A percentile compares a stretch with the other conserved stretches of the same genome.
phyloP scores from a whole-genome alignment of 2,888 invertebrate genomes.

The Horisme vitalbata region DNA sequence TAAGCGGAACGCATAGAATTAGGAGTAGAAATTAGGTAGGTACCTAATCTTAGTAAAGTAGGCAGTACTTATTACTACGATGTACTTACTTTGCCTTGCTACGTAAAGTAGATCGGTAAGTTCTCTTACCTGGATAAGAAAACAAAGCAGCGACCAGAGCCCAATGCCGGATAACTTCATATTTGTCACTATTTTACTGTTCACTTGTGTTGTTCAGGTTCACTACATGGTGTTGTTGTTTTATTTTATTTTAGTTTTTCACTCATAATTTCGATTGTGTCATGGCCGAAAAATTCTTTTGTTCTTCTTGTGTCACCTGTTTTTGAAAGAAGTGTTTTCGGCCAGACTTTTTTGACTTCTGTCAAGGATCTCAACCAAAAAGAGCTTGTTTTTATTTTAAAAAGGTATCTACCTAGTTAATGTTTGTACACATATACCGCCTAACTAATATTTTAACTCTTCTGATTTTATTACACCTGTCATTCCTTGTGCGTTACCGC shows the following conservation, averaged over 20 bases:
- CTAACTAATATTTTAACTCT: too few species aligned
- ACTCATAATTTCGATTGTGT: conserved; percentile 54
- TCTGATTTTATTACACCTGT: too few species aligned
- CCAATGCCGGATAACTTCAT: conserved; percentile 56
- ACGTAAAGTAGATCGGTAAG: neutral
- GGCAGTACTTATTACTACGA: too few species aligned
- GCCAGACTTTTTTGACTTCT: conserved; percentile 36
- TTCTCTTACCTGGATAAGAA: conserved; percentile 59
- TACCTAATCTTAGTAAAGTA: too few species aligned
- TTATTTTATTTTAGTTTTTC: conserved; percentile 36
- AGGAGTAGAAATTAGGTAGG: too few species aligned
- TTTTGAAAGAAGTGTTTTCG: conserved; percentile 37
- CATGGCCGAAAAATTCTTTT: conserved; percentile 62
- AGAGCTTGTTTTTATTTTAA: neutral
- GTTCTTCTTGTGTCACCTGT: conserved; percentile 49
- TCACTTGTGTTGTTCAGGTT: conserved; percentile 17
- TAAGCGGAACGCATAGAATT: too few species aligned
- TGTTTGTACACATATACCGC: too few species aligned
- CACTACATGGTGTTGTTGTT: conserved; percentile 52
- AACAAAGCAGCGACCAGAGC: conserved; percentile 59
- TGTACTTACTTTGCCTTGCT: too few species aligned
- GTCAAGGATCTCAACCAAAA: conserved; percentile 17
- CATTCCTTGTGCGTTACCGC: too few species aligned
- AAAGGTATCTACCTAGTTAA: too few species aligned
- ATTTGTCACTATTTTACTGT: conserved; percentile 36